Conservation (phyloP, 2,797 vertebrate genomes). For the Psittacula derbiana region DNA sequence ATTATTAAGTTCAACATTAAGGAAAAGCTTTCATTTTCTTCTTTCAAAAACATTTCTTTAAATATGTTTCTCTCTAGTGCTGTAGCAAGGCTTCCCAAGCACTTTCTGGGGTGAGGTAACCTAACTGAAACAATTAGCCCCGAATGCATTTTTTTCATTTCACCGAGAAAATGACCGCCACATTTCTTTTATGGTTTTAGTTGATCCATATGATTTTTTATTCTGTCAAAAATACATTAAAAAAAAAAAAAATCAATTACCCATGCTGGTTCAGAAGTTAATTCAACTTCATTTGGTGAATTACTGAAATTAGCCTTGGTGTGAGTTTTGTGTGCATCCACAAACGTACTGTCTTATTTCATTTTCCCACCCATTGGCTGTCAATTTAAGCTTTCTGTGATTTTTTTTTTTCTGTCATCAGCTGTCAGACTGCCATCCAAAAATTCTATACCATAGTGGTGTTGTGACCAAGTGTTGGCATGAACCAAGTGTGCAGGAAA, state of each 20-base stretch:
- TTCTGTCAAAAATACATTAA: neutral
- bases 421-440: neutral
- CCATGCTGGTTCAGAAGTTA: neutral
- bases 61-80: neutral
- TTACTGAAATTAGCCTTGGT: neutral
- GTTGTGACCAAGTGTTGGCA: neutral
- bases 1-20: neutral
- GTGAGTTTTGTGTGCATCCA: neutral
- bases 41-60: neutral
- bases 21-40: neutral
- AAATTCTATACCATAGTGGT: neutral
- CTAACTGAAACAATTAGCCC: neutral
- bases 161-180: neutral
- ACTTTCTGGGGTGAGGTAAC: neutral
- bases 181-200: neutral
- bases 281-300: neutral
- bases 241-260: neutral
- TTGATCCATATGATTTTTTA: neutral
- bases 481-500: neutral
- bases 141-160: neutral
- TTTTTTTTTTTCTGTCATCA: neutral
- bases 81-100: neutral
- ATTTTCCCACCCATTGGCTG: neutral
- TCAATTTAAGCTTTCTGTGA: neutral
- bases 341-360: neutral